These are phyloP conservation scores for Zygaena filipendulae DNA, from an alignment of 2,888 invertebrate species.

Conservation along the genomic window DNA sequence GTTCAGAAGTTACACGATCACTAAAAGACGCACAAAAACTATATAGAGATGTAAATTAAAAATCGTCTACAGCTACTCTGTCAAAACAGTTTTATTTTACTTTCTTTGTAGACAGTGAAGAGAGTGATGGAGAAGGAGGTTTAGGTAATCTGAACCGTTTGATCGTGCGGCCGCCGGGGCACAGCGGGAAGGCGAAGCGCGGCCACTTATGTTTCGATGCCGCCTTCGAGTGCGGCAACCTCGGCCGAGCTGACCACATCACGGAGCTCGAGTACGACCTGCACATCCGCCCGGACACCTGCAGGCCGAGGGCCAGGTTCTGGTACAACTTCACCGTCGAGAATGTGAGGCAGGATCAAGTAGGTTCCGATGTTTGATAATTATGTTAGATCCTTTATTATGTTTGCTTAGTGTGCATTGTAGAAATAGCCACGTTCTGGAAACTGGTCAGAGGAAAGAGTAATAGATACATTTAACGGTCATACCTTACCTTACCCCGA, in stretches of 20 bases:
- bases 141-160: conserved; percentile 91
- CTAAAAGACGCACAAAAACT: no score
- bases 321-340: conserved; percentile 99
- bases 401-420: no score
- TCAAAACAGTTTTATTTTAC: no score
- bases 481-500: no score
- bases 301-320: conserved; percentile 90
- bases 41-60: no score
- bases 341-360: conserved; percentile 93
- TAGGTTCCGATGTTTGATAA: conserved; percentile 36
- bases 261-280: conserved; percentile 97
- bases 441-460: no score
- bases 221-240: conserved; percentile 95
- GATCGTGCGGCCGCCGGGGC: conserved; percentile 89
- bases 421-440: no score
- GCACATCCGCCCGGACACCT: conserved; percentile 95
- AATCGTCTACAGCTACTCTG: no score
- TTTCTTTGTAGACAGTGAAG: conserved; percentile 81
- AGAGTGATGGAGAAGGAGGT: conserved; percentile 93
- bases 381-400: background rate
- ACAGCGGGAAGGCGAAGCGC: conserved; percentile 94
- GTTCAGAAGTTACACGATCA: no score
- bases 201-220: conserved; percentile 98
- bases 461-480: no score
- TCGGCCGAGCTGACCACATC: conserved; percentile 94